Conservation (phyloP, 2,113 vertebrate species). For the Girardinichthys multiradiatus region DNA sequence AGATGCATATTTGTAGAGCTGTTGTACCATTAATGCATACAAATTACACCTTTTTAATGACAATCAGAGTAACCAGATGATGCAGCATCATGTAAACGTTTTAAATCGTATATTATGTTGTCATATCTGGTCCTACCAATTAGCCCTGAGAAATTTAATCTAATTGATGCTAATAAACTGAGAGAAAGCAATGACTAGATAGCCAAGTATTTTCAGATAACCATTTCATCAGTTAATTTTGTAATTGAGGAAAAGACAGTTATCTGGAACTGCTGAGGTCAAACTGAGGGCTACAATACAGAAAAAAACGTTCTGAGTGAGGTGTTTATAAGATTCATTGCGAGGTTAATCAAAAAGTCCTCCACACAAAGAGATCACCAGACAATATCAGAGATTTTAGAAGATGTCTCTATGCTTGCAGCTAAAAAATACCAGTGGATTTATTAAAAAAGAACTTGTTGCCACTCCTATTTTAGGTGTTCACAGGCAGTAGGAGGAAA, state of each 20-base stretch:
- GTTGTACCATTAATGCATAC: background rate
- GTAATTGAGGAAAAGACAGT: background rate
- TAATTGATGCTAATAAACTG: background rate
- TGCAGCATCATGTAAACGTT: background rate
- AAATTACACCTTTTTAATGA: background rate
- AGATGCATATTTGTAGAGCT: background rate
- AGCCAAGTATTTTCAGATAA: background rate
- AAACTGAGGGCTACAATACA: background rate
- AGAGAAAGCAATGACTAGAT: background rate
- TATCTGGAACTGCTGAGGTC: conserved; percentile 1
- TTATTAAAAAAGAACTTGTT: background rate
- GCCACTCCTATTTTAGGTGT: background rate
- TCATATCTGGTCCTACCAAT: background rate
- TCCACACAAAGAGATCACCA: background rate
- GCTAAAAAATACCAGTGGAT: background rate
- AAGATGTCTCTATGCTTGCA: background rate
- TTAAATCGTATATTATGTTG: background rate
- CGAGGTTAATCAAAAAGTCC: background rate
- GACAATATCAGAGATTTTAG: background rate
- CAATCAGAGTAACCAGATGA: background rate
- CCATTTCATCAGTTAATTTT: background rate
- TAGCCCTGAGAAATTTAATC: background rate
- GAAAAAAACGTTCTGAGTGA: conserved; percentile 3
- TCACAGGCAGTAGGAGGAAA: too few species aligned
- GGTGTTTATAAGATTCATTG: background rate